Percentiles rank a stretch among this genome's conserved stretches.
Evolutionary conservation across 2,888 invertebrate genomes (phyloP).

Genomic region (Melinaea menophilus): DNA sequence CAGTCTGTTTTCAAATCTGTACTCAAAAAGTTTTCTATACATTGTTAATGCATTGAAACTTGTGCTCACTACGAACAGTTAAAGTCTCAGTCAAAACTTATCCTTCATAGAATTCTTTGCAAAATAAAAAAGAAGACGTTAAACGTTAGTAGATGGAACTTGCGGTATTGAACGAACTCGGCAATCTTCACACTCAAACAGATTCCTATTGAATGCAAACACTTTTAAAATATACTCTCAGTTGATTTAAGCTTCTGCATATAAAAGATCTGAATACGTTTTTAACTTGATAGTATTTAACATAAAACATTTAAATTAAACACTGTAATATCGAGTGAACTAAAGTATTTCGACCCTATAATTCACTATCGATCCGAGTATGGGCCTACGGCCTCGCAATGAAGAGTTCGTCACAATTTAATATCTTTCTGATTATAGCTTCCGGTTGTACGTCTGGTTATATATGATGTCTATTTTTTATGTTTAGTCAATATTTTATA

Average conservation of each 20-base stretch:
- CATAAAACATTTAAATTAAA: too few relatives aligned
- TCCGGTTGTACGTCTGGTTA: not conserved
- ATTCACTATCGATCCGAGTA: constrained; percentile 17
- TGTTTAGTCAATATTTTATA: not conserved
- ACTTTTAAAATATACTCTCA: constrained; percentile 1
- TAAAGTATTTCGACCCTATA: not conserved
- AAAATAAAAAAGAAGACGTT: not conserved
- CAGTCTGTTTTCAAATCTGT: too few relatives aligned
- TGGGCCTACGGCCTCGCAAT: constrained; percentile 45
- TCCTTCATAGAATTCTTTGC: not conserved
- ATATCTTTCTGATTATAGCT: constrained; percentile 13
- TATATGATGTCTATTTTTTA: not conserved
- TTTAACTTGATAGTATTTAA: not conserved
- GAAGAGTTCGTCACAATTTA: constrained; percentile 31
- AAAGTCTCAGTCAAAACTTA: too few relatives aligned
- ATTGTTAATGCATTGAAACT: too few relatives aligned
- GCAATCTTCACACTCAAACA: constrained; percentile 8
- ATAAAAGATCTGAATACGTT: not conserved
- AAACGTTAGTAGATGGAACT: not conserved
- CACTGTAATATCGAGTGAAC: too few relatives aligned
- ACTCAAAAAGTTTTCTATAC: too few relatives aligned
- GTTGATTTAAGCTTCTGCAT: not conserved
- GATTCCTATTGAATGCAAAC: constrained; percentile 4
- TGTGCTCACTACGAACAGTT: too few relatives aligned
- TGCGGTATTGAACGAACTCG: constrained; percentile 5